phyloP scores from a whole-genome alignment of 2,888 invertebrate species.

The Trichacis sp. region DNA sequence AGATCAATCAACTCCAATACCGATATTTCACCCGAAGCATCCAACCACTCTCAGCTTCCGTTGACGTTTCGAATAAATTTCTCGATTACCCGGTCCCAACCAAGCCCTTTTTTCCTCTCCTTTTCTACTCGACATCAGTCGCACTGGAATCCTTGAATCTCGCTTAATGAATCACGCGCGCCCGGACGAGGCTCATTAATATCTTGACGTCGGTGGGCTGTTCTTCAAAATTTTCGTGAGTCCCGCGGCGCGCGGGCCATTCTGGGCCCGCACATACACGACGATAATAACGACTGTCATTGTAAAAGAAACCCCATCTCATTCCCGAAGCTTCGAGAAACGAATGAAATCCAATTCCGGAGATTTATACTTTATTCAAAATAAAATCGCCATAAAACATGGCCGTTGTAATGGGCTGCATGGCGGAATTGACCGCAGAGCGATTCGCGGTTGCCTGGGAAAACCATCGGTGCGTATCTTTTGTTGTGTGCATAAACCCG shows the following conservation, averaged over 20 bases:
- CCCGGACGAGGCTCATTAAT: constrained; percentile 36
- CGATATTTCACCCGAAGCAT: too few relatives aligned
- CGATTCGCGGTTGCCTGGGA: constrained; percentile 42
- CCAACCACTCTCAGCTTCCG: too few relatives aligned
- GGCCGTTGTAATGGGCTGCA: background rate
- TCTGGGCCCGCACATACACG: constrained; percentile 30
- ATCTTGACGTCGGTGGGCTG: constrained; percentile 34
- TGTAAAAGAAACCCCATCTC: background rate
- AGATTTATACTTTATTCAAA: background rate
- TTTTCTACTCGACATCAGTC: constrained; percentile 15
- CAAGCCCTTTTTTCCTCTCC: too few relatives aligned
- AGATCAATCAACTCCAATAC: too few relatives aligned
- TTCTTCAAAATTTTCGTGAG: constrained; percentile 39
- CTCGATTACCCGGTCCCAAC: too few relatives aligned
- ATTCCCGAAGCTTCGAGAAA: background rate
- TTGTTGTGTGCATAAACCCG: constrained; percentile 33
- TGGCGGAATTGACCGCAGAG: constrained; percentile 26
- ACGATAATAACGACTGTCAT: constrained; percentile 9
- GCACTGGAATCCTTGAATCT: constrained; percentile 21
- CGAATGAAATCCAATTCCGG: background rate
- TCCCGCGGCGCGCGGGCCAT: constrained; percentile 37
- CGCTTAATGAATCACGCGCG: constrained; percentile 39
- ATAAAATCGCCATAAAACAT: constrained; percentile 1
- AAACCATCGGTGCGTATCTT: constrained; percentile 57
- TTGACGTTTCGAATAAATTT: too few relatives aligned